These are phyloP conservation scores for Nomia melanderi DNA, from an alignment of 1,140 invertebrate genomes.

Conservation along the genomic window DNA sequence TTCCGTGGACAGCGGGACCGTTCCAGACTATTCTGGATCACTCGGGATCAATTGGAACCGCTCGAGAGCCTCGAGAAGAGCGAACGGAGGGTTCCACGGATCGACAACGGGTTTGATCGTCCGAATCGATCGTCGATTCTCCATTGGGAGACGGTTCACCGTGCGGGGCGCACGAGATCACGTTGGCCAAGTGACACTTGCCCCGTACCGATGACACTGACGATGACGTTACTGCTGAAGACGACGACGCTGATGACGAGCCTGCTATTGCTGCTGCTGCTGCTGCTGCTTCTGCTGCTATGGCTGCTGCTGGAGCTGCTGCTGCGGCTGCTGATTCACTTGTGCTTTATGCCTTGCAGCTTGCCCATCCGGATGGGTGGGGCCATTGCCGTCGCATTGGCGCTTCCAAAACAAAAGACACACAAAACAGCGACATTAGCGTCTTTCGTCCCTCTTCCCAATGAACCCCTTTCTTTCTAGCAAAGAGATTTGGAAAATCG, in stretches of 20 bases:
- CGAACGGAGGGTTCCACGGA: too few relatives aligned
- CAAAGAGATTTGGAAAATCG: too few relatives aligned
- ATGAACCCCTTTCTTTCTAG: not conserved
- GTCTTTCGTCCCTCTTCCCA: constrained; percentile 45
- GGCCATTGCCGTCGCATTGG: constrained; percentile 73
- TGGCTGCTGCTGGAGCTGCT: constrained; percentile 33
- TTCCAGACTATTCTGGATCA: too few relatives aligned
- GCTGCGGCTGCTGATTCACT: constrained; percentile 61
- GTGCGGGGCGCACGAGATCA: not conserved
- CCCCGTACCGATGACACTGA: not conserved
- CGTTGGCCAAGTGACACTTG: not conserved
- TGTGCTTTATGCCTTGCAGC: constrained; percentile 71
- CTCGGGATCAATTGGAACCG: too few relatives aligned
- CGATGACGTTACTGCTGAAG: not conserved
- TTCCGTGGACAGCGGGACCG: too few relatives aligned
- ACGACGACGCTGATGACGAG: constrained; percentile 25
- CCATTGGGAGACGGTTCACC: too few relatives aligned
- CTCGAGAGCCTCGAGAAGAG: too few relatives aligned
- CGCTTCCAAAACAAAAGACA: constrained; percentile 78
- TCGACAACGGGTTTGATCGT: too few relatives aligned
- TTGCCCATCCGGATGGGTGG: constrained; percentile 68
- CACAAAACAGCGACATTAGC: constrained; percentile 77
- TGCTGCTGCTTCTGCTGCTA: constrained; percentile 41
- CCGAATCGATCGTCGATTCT: too few relatives aligned
- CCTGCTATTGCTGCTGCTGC: constrained; percentile 41